These are phyloP conservation scores for Hormaphis cornu DNA, from an alignment of 1,140 invertebrate species.

Conservation along the genomic window DNA sequence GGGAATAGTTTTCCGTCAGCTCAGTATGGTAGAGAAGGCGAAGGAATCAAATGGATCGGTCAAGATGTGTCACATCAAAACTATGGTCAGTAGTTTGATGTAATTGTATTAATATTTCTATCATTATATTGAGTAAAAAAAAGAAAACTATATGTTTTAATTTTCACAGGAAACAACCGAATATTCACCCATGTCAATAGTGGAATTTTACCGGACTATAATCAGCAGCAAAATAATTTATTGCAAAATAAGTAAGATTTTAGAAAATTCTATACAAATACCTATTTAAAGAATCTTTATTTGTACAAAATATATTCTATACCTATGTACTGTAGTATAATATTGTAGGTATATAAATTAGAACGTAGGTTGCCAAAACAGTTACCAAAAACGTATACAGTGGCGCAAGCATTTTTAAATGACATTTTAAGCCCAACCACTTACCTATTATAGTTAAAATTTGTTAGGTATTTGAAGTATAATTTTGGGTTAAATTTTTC, in stretches of 20 bases:
- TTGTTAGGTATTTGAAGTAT: no score
- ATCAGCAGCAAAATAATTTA: conserved; percentile 9
- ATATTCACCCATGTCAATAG: conserved; percentile 21
- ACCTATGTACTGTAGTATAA: no score
- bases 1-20: neutral
- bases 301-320: no score
- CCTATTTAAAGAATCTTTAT: no score
- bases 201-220: conserved; percentile 18
- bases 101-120: neutral
- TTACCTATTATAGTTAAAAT: no score
- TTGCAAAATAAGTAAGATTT: conserved; percentile 18
- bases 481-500: no score
- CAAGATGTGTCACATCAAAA: conserved; percentile 15
- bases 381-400: no score
- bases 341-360: no score
- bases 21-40: conserved; percentile 38
- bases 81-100: neutral
- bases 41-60: conserved; percentile 33
- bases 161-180: neutral
- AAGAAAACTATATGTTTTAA: neutral
- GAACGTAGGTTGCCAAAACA: no score
- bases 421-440: no score
- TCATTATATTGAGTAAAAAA: neutral
- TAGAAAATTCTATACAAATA: no score
- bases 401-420: no score